Evolutionary conservation across 2,888 invertebrate species (phyloP).

Genomic region (Netelia fuscicornis): DNA sequence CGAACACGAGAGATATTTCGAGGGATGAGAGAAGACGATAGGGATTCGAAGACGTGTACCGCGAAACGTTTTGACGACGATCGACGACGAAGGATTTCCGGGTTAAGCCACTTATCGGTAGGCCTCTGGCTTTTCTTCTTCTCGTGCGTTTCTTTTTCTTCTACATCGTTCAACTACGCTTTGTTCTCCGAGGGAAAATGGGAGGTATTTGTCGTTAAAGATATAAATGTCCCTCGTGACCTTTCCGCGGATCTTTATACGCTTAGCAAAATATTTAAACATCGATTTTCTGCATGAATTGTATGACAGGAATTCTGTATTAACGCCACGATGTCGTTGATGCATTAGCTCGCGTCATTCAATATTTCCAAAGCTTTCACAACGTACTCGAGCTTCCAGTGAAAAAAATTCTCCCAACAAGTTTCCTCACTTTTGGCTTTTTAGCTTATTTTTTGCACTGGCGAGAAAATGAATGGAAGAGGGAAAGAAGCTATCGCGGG

Average conservation of each 20-base stretch:
- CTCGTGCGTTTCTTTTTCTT: not conserved
- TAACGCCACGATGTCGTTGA: not conserved
- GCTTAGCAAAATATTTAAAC: too few relatives aligned
- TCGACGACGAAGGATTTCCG: constrained; percentile 53
- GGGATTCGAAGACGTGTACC: constrained; percentile 21
- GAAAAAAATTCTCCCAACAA: constrained; percentile 23
- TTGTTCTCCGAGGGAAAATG: constrained; percentile 18
- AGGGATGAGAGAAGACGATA: constrained; percentile 1
- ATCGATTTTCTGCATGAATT: too few relatives aligned
- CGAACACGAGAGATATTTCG: constrained; percentile 48
- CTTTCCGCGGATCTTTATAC: too few relatives aligned
- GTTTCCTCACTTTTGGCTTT: constrained; percentile 13
- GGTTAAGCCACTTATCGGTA: constrained; percentile 77
- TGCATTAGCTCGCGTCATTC: not conserved
- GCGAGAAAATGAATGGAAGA: constrained; percentile 46
- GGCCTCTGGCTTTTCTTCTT: constrained; percentile 58
- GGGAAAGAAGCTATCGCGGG: constrained; percentile 76
- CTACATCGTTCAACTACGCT: constrained; percentile 21
- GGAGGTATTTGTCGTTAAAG: not conserved
- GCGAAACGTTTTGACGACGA: constrained; percentile 53
- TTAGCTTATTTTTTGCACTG: constrained; percentile 22
- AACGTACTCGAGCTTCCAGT: not conserved
- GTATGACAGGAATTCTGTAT: not conserved
- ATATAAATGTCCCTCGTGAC: not conserved
- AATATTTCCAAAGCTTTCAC: constrained; percentile 10